A percentile compares a stretch with the other conserved stretches of the same genome.
phyloP scores from a whole-genome alignment of 2,888 invertebrate genomes.

The Anticlea derivata region DNA sequence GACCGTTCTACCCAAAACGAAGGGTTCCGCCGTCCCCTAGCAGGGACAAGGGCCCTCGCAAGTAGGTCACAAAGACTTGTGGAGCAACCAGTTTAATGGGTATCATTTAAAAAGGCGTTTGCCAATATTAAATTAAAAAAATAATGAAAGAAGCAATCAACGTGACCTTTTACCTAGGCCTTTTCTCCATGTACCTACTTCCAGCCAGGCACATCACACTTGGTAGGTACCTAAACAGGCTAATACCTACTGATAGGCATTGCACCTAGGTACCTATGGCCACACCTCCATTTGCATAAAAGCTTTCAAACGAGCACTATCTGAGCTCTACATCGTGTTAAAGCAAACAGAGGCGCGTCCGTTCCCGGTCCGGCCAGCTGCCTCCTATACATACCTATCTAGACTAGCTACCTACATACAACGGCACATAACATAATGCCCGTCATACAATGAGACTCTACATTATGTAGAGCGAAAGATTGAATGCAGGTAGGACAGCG shows the following conservation, averaged over 20 bases:
- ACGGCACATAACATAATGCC: conserved; percentile 10
- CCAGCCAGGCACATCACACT: not conserved
- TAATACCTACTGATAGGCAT: too few relatives aligned
- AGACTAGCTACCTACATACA: not conserved
- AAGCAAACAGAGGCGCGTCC: conserved; percentile 24
- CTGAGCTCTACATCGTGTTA: conserved; percentile 1
- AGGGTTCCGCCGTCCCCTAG: conserved; percentile 33
- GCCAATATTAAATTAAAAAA: too few relatives aligned
- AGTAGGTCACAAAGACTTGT: conserved; percentile 45
- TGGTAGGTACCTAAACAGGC: not conserved
- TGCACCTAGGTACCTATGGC: not conserved
- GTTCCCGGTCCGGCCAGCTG: conserved; percentile 35
- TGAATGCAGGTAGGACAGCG: not conserved
- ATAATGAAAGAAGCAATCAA: too few relatives aligned
- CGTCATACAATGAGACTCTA: conserved; percentile 3
- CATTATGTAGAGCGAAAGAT: conserved; percentile 1
- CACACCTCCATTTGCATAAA: conserved; percentile 22
- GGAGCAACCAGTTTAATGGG: not conserved
- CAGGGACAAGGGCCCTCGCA: conserved; percentile 41
- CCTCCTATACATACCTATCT: not conserved
- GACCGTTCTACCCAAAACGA: conserved; percentile 45
- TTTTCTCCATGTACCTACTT: too few relatives aligned
- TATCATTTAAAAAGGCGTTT: too few relatives aligned
- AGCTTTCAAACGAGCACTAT: conserved; percentile 17
- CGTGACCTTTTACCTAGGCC: too few relatives aligned